Base-by-base conservation (phyloP, 2,888 invertebrate genomes). In the Watsonalla cultraria region DNA sequence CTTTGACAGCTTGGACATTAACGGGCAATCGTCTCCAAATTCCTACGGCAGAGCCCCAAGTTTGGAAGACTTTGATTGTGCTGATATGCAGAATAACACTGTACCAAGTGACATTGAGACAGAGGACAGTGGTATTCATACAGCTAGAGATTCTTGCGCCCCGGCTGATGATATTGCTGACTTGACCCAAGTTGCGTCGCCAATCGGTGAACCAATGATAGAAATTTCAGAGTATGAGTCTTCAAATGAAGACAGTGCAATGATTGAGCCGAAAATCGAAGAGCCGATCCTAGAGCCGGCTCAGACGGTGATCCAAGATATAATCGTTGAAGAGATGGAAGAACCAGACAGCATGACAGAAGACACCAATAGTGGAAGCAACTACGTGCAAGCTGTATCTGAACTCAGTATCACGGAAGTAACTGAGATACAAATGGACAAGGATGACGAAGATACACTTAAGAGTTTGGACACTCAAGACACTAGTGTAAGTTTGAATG, bases 111-210 rank as follows among this genome's bases (percentile, higher is more conserved):
- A 94, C 64, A 94, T 93, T 47, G 95, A 94, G 78, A 92, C 94
- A 46, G 96, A 96, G 82, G 96, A 96, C 74, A 95, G 94, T 60
- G 95, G 95, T 4, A 94, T 95, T 59, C 96, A 96, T 66, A 94
- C 95, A 6, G 95, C 95, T 4, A 94, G 95, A 74, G 96, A 95
- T 54, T 95, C 95, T 15, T 95, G 94, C 68, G 94, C 93, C 37
- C 95, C 95, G 68, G 94, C 94, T 50, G 95, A 95, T 76, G 95
- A 95, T 66, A 93, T 94, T 15, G 93, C 93, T 52, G 94, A 94
- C 71, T 78, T 87, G 60, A 85, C 86, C 57, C 88, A 90, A 77
- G 86, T 90, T 57, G 87, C 89, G 54, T 89, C 89, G 60, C 90
- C 90, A 11, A 80, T 89, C 24, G 88, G 85, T 63, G 90, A 89